phyloP scores from a whole-genome alignment of 2,113 vertebrate genomes.

The Tautogolabrus adspersus region DNA sequence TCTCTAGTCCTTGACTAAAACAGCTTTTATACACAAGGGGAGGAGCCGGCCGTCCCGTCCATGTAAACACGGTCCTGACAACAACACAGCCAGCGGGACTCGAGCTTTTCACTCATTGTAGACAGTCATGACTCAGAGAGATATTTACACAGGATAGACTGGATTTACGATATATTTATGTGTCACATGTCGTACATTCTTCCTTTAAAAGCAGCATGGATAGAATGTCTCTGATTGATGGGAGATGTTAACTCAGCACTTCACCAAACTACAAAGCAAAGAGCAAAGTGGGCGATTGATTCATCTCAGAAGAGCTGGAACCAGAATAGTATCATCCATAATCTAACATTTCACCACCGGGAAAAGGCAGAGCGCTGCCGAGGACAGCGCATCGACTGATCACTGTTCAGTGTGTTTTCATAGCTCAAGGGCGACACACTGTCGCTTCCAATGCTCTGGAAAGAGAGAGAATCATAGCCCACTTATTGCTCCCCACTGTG shows the following conservation, averaged over 20 bases:
- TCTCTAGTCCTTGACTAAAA: too few species aligned
- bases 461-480: conserved; percentile 30
- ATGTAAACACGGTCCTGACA: too few species aligned
- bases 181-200: too few species aligned
- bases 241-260: conserved; percentile 15
- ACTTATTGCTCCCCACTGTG: conserved; percentile 51
- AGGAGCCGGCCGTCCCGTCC: too few species aligned
- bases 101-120: too few species aligned
- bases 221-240: conserved; percentile 17
- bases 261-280: conserved; percentile 43
- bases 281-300: conserved; percentile 49
- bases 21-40: too few species aligned
- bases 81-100: too few species aligned
- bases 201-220: not conserved
- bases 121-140: too few species aligned
- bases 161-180: too few species aligned
- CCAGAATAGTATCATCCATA: conserved; percentile 53
- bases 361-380: conserved; percentile 17
- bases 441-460: conserved; percentile 2
- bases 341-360: conserved; percentile 22
- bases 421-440: conserved; percentile 44
- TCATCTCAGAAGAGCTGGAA: conserved; percentile 28
- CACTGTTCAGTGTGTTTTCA: conserved; percentile 58
- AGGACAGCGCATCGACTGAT: conserved; percentile 33
- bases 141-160: too few species aligned